phyloP scores from a whole-genome alignment of 2,797 vertebrate genomes.

The Oceanodroma leucorhoa region DNA sequence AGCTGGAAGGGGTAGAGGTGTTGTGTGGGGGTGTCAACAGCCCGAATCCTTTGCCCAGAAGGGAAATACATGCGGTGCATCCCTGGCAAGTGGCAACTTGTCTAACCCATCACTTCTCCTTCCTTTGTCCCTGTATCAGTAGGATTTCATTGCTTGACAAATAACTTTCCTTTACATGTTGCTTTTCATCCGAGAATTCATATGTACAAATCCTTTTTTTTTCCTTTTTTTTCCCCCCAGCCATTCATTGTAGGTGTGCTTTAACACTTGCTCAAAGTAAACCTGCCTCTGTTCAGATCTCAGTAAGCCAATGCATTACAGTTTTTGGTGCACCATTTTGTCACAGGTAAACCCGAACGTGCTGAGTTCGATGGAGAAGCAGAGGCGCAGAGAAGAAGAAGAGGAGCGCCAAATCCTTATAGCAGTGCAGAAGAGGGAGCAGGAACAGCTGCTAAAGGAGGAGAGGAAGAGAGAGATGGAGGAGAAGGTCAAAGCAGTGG shows the following conservation, averaged over 20 bases:
- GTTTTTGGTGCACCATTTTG: not conserved
- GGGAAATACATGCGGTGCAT: rapidly evolving
- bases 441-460: constrained; percentile 89
- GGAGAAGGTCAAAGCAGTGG: constrained; percentile 92
- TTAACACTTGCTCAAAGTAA: not conserved
- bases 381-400: constrained; percentile 88
- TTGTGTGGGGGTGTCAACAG: not conserved
- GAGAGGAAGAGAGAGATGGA: constrained; percentile 89
- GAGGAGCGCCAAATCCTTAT: constrained; percentile 89
- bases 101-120: constrained; percentile 6
- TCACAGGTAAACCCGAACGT: constrained; percentile 77
- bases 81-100: not conserved
- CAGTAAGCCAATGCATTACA: not conserved
- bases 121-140: not conserved
- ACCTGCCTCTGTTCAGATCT: not conserved
- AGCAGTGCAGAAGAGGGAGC: constrained; percentile 91
- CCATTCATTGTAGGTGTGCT: not conserved
- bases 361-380: constrained; percentile 79
- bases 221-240: not conserved
- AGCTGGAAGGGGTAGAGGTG: constrained; percentile 9
- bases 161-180: constrained; percentile 7
- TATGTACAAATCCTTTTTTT: not conserved
- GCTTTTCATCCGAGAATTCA: constrained; percentile 32
- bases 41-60: not conserved
- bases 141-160: constrained; percentile 32